These are phyloP conservation scores for Hypotaenidia okinawae DNA, from an alignment of 2,797 vertebrate genomes.

Conservation along the genomic window DNA sequence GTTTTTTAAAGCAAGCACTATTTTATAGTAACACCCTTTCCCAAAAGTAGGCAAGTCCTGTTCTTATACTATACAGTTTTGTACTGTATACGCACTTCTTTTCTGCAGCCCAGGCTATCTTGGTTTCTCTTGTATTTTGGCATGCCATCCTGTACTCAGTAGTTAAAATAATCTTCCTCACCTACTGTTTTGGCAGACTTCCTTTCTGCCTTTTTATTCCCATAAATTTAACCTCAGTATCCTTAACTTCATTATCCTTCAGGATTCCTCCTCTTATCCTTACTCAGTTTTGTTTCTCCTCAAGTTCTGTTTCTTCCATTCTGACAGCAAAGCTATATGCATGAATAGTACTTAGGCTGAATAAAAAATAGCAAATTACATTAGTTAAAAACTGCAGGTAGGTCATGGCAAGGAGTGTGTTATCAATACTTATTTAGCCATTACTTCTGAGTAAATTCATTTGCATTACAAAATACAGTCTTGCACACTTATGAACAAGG, in stretches of 20 bases:
- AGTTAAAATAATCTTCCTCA: not conserved
- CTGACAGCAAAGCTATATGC: not conserved
- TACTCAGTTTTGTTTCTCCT: not conserved
- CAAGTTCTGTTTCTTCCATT: not conserved
- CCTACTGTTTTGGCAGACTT: not conserved
- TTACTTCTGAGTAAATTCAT: not conserved
- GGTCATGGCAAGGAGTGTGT: not conserved
- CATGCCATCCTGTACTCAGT: not conserved
- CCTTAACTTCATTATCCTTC: not conserved
- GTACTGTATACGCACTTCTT: fast-evolving
- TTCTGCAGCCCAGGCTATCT: not conserved
- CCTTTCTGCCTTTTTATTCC: not conserved
- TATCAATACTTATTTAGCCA: not conserved
- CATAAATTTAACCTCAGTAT: not conserved
- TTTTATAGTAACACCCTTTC: not conserved
- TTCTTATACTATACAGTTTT: not conserved
- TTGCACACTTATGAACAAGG: not conserved
- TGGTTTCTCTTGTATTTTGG: not conserved
- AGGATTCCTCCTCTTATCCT: not conserved
- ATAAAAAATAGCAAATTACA: not conserved
- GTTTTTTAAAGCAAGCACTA: not conserved
- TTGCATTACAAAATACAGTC: not conserved
- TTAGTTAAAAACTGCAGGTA: not conserved
- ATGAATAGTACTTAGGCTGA: not conserved
- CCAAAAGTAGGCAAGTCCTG: not conserved